Conservation (phyloP, 1,140 invertebrate species). For the Hydropsyche tenuis region DNA sequence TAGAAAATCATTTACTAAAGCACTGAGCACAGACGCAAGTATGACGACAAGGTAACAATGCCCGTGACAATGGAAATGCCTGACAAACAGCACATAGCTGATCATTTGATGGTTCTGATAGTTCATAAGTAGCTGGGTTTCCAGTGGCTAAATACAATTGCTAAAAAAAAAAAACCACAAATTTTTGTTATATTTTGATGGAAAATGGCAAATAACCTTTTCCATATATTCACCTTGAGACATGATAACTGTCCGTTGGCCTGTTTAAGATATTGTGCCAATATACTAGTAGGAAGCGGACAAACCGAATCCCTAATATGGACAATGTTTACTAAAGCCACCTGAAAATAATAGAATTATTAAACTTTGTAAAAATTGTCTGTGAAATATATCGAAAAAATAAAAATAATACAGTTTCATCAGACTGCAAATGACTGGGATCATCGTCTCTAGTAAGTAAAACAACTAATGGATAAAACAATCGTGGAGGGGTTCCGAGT, state of each 20-base stretch:
- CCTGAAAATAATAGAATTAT: constrained; percentile 67
- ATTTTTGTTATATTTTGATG: too few relatives aligned
- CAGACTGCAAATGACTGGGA: constrained; percentile 68
- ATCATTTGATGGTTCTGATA: constrained; percentile 58
- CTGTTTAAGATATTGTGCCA: constrained; percentile 83
- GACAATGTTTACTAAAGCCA: constrained; percentile 78
- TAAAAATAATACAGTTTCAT: constrained; percentile 79
- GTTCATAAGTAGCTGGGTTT: constrained; percentile 68
- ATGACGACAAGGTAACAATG: constrained; percentile 81
- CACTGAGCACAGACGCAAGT: constrained; percentile 83
- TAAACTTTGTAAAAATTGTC: not conserved
- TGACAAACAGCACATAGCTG: constrained; percentile 83
- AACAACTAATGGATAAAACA: constrained; percentile 78
- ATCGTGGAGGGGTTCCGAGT: constrained; percentile 70
- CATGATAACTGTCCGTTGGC: constrained; percentile 81
- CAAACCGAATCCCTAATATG: constrained; percentile 80
- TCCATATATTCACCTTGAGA: constrained; percentile 78
- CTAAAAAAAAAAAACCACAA: too few relatives aligned
- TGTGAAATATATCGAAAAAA: not conserved
- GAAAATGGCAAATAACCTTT: too few relatives aligned
- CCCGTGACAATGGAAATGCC: constrained; percentile 74
- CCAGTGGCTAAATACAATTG: constrained; percentile 77
- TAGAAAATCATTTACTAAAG: constrained; percentile 62
- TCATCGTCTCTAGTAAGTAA: constrained; percentile 72
- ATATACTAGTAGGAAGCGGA: constrained; percentile 76